Percentiles rank a stretch among this genome's conserved stretches.
Evolutionary conservation across 2,888 invertebrate species (phyloP).

Genomic region (Calliphora vomitoria): DNA sequence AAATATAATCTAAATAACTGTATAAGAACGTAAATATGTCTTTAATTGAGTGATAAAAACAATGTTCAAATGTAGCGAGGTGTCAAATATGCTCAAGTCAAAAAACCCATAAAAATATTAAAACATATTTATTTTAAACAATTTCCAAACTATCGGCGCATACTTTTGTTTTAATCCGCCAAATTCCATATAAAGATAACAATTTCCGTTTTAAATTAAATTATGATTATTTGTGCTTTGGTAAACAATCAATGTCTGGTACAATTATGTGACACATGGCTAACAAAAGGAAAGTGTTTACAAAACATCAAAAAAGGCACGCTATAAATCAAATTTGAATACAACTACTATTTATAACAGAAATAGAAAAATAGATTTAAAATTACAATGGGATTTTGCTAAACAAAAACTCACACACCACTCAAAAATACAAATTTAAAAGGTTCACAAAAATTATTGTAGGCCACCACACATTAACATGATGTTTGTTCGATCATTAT

Average conservation of each 20-base stretch:
- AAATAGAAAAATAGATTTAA: neutral
- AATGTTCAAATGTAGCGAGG: neutral
- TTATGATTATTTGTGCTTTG: conserved; percentile 2
- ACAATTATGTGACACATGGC: conserved; percentile 61
- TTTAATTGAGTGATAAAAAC: neutral
- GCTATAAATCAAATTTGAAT: conserved; percentile 37
- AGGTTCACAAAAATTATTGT: conserved; percentile 45
- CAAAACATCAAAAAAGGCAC: conserved; percentile 28
- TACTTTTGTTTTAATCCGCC: neutral
- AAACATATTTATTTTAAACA: neutral
- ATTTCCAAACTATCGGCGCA: neutral
- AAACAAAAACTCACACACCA: conserved; percentile 42
- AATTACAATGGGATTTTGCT: conserved; percentile 34
- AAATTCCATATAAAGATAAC: conserved; percentile 19
- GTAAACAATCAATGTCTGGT: conserved; percentile 53
- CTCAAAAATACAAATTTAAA: conserved; percentile 2
- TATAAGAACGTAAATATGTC: neutral
- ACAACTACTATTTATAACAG: neutral
- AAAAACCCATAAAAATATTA: conserved; percentile 13
- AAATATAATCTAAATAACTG: neutral
- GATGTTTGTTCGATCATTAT: conserved; percentile 16
- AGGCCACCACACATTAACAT: conserved; percentile 15
- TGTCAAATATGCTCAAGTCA: neutral
- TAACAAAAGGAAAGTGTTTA: conserved; percentile 60
- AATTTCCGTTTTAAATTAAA: conserved; percentile 42